Evolutionary conservation across 2,888 invertebrate genomes (phyloP), one percentile per base, ranked within the genome.

Genomic region (Mimachlamys varia): DNA sequence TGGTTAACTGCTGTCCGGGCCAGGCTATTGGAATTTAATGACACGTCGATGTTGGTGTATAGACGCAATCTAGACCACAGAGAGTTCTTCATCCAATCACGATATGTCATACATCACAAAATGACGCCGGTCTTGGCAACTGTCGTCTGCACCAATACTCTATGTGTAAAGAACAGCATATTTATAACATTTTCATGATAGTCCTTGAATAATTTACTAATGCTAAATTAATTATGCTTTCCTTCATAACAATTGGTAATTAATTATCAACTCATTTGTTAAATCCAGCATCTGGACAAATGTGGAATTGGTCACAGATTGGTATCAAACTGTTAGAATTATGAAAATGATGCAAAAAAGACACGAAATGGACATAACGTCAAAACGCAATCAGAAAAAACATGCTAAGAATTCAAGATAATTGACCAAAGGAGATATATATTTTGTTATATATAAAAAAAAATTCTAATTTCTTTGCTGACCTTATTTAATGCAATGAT

Each of bases 21-120:
- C 76, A 76, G 33, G 76, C 7, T 27, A 76, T 33, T 76, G 53
- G 76, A 33, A 76, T 76, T 76, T 76, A 76, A 76, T 76, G 76
- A 76, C 33, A 62, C 62, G 22, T 62, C 27, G 27, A 5, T 27
- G 22, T 5, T 76, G 22, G 76, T 22, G 12, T 76, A n/a, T 62
- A 62, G 17, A 53, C 53, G 13, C 53, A 22, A n/a, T 58, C n/a
- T 19, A 7, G 58, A 58, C 19, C 58, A 22, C 58, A n/a, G 58
- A 58, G 19, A 58, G 22, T 58, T 58, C 53, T 58, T 58, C n/a
- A n/a, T 58, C 58, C 58, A 58, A 58, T 22, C 58, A 58, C 19
- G 22, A 2, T 58, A 58, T 19, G 19, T 19, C 15, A 58, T n/a
- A 22, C 58, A 58, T n/a, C 58, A 58, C 22, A 58, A 58, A 58